These are phyloP conservation scores for Tachystola acroxantha DNA, from an alignment of 2,888 invertebrate genomes.

Conservation along the genomic window DNA sequence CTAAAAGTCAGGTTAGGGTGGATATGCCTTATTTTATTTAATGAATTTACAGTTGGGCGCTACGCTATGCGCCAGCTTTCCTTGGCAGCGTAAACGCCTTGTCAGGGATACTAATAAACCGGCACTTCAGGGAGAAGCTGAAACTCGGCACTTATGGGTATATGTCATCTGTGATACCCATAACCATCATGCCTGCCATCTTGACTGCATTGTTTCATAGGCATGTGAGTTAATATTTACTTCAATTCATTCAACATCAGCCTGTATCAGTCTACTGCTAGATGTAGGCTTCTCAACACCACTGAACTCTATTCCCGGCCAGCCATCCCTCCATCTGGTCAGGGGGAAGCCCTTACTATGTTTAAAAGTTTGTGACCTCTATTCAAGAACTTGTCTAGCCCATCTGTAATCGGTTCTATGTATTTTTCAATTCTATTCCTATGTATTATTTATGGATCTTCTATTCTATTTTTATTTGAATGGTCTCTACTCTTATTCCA, in stretches of 20 bases:
- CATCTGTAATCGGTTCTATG: too few relatives aligned
- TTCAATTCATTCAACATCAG: neutral
- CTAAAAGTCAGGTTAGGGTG: neutral
- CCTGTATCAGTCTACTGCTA: too few relatives aligned
- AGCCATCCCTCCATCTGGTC: too few relatives aligned
- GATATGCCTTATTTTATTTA: neutral
- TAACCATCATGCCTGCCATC: conserved; percentile 78
- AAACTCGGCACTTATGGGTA: conserved; percentile 79
- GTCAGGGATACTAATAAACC: conserved; percentile 80
- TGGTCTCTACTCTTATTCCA: too few relatives aligned
- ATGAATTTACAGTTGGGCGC: conserved; percentile 54
- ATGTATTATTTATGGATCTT: too few relatives aligned
- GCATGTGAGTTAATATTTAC: conserved; percentile 54
- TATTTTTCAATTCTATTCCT: too few relatives aligned
- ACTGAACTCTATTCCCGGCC: too few relatives aligned
- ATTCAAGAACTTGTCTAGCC: too few relatives aligned
- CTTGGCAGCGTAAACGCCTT: conserved; percentile 72
- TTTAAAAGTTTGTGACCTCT: too few relatives aligned
- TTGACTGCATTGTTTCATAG: conserved; percentile 76
- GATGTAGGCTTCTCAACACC: too few relatives aligned
- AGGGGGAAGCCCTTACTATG: too few relatives aligned
- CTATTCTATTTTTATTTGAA: too few relatives aligned
- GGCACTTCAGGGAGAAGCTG: conserved; percentile 79
- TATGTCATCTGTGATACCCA: conserved; percentile 79
- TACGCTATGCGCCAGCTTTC: conserved; percentile 67